Conservation (phyloP, 2,113 vertebrate species). For the Crotophaga sulcirostris region DNA sequence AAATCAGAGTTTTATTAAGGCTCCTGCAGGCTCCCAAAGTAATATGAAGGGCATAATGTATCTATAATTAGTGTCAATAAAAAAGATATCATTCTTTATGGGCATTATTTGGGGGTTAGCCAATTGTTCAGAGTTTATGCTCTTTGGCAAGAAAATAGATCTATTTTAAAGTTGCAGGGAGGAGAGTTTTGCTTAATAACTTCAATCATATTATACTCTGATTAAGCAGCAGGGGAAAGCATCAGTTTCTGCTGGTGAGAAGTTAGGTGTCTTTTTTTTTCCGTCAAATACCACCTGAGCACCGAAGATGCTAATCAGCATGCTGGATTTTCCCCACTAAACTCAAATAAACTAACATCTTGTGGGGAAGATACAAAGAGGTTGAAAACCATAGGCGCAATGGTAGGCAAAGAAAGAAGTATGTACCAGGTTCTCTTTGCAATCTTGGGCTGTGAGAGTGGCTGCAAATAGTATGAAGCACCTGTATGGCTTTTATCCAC, state of each 20-base stretch:
- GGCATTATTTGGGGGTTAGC: background rate
- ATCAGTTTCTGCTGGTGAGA: background rate
- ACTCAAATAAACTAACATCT: background rate
- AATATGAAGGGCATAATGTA: background rate
- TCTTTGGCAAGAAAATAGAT: background rate
- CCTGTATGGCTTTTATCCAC: background rate
- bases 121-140: background rate
- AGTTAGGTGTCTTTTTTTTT: background rate
- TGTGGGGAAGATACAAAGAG: background rate
- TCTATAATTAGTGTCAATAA: conserved; percentile 20
- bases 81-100: background rate
- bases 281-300: background rate
- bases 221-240: background rate
- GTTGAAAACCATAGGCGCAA: background rate
- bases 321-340: background rate
- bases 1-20: conserved; percentile 11
- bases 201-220: background rate
- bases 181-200: background rate
- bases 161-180: background rate
- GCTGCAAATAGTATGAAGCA: background rate
- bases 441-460: background rate
- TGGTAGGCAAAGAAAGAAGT: background rate
- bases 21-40: background rate
- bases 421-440: background rate
- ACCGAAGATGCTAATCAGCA: background rate